phyloP scores from a whole-genome alignment of 2,888 invertebrate genomes.

The Heliconius hortense region DNA sequence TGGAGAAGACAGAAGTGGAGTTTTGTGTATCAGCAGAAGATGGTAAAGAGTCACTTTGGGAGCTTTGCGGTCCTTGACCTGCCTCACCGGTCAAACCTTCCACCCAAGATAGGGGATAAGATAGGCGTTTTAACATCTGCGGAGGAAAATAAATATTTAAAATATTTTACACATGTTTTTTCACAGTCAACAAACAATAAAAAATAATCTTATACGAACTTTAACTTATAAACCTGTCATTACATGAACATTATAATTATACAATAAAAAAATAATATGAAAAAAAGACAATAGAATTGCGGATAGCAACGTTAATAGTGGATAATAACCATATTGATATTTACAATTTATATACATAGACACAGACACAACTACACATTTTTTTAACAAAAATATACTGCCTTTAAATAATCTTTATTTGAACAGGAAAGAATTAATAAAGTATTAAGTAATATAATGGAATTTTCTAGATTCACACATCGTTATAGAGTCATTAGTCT shows the following conservation, averaged over 20 bases:
- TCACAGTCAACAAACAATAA: slow-evolving; percentile 3
- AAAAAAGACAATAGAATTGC: slow-evolving; percentile 6
- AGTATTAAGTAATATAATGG: neutral
- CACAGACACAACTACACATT: neutral
- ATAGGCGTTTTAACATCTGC: slow-evolving; percentile 94
- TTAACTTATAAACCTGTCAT: slow-evolving; percentile 2
- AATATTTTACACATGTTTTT: neutral
- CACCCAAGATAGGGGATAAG: slow-evolving; percentile 95
- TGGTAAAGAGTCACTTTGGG: slow-evolving; percentile 81
- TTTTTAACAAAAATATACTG: neutral
- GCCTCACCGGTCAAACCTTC: slow-evolving; percentile 92
- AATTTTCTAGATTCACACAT: slow-evolving; percentile 12
- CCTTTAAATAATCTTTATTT: neutral
- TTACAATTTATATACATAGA: neutral
- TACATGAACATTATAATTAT: slow-evolving; percentile 8
- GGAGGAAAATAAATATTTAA: neutral
- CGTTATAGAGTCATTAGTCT: slow-evolving; percentile 12
- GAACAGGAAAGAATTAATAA: neutral
- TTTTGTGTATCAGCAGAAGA: slow-evolving; percentile 84
- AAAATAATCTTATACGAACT: slow-evolving; percentile 5
- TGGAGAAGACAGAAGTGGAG: slow-evolving; percentile 90
- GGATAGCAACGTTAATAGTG: neutral
- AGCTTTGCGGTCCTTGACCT: slow-evolving; percentile 80
- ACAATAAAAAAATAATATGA: neutral
- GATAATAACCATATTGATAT: neutral